Base-by-base conservation (phyloP, 2,888 invertebrate species). In the Lobophora halterata region DNA sequence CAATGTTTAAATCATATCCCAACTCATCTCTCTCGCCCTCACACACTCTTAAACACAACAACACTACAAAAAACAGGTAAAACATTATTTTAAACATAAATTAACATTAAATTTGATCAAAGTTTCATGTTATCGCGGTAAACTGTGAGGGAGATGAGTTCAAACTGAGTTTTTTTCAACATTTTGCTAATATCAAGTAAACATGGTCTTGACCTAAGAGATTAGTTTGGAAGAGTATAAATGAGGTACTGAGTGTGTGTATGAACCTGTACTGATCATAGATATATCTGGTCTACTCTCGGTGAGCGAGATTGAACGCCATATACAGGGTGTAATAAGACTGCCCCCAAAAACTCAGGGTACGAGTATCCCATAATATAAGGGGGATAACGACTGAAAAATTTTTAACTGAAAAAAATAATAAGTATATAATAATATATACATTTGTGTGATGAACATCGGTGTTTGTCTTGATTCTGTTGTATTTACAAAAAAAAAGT, bases 201-300 rank as follows among this genome's bases (percentile, higher is more conserved):
- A 79, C 74, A 34, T 82, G 81, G 81, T 83, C 86, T 87, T 87
- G 86, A 86, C 83, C 86, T 61, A 59, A 59, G 54, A 67, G 81
- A 85, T 83, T 82, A 81, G 74, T 61, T 62, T 61, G 11, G 33
- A 18, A 29, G 43, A 43, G 43, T 23, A 28, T 25, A 23, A 9
- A 7, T 2, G 7, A 8, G 14, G 38, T 44, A 44, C 52, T 56
- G 55, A 36, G 47, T 51, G 32, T 48, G 10, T 9, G 7, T 10
- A 3, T 4, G 13, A 9, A 2, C 16, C 9, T 7, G 33, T 40
- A 25, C n/a, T n/a, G n/a, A n/a, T n/a, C n/a, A n/a, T n/a, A n/a
- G n/a, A n/a, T n/a, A n/a, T n/a, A n/a, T n/a, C n/a, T n/a, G n/a
- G n/a, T n/a, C n/a, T n/a, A n/a, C n/a, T n/a, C n/a, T n/a, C n/a